These are phyloP conservation scores for Plebejus anna DNA, from an alignment of 2,888 invertebrate species.

Conservation along the genomic window DNA sequence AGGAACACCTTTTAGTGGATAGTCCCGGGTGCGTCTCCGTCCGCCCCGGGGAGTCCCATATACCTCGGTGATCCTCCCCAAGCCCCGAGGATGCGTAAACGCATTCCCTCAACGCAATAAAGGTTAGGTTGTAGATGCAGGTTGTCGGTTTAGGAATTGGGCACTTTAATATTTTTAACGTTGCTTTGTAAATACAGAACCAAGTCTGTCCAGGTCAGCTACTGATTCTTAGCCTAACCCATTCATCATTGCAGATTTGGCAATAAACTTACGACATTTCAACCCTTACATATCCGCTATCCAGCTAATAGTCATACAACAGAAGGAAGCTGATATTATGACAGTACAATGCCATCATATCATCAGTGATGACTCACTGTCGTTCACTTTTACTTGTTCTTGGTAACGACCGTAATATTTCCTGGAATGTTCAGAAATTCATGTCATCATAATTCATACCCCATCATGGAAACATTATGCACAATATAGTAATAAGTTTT, in stretches of 20 bases:
- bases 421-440: constrained; percentile 4
- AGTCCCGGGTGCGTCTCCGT: too few species aligned
- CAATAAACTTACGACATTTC: neutral
- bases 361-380: constrained; percentile 10
- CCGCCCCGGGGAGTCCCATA: too few species aligned
- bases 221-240: neutral
- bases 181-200: too few species aligned
- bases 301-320: neutral
- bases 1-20: too few species aligned
- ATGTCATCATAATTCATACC: neutral
- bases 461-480: neutral
- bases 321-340: neutral
- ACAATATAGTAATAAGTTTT: neutral
- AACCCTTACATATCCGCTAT: neutral
- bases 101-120: too few species aligned
- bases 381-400: constrained; percentile 4
- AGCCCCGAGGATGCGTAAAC: too few species aligned
- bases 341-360: neutral
- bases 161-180: too few species aligned
- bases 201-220: too few species aligned
- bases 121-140: too few species aligned
- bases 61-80: too few species aligned
- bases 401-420: neutral
- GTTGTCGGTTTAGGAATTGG: too few species aligned
- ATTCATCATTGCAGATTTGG: neutral